Percentiles rank a stretch among this genome's conserved stretches.
phyloP scores from a whole-genome alignment of 1,140 invertebrate genomes.

The Acromyrmex charruanus region DNA sequence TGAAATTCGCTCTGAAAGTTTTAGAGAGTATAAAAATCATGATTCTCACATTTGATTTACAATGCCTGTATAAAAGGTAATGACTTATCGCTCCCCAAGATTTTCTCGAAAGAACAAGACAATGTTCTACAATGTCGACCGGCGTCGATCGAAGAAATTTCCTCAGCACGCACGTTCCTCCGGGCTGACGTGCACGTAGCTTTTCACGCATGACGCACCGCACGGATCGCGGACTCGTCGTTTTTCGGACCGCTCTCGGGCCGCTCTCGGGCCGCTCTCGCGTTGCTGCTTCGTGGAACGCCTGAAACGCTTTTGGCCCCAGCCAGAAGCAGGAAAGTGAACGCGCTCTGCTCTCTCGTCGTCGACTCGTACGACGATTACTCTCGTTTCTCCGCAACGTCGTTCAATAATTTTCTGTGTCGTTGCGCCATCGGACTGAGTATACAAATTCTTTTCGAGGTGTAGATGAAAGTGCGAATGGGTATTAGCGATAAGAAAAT shows the following conservation, averaged over 20 bases:
- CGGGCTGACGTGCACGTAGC: slow-evolving; percentile 69
- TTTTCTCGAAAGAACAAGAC: slow-evolving; percentile 29
- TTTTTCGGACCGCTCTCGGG: slow-evolving; percentile 60
- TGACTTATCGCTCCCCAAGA: not conserved
- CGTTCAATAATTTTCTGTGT: slow-evolving; percentile 39
- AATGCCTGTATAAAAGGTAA: not conserved
- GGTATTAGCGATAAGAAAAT: not conserved
- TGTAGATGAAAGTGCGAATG: not conserved
- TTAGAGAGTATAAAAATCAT: not conserved
- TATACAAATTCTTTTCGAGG: not conserved
- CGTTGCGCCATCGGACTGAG: not conserved
- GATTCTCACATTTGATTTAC: not conserved
- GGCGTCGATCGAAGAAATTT: slow-evolving; percentile 66
- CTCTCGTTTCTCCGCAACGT: slow-evolving; percentile 30
- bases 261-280: slow-evolving; percentile 22
- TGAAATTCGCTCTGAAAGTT: not conserved
- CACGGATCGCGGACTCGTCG: slow-evolving; percentile 56
- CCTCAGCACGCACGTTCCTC: slow-evolving; percentile 67
- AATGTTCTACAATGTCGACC: not conserved
- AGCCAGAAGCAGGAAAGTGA: slow-evolving; percentile 66
- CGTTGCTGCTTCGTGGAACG: slow-evolving; percentile 66
- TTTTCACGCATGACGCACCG: slow-evolving; percentile 76
- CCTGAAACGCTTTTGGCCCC: slow-evolving; percentile 68
- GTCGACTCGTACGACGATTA: slow-evolving; percentile 21
- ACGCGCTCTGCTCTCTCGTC: slow-evolving; percentile 35